A percentile compares a stretch with the other conserved stretches of the same genome.
Evolutionary conservation across 1,140 invertebrate genomes (phyloP).

Genomic region (Drosophila mauritiana): DNA sequence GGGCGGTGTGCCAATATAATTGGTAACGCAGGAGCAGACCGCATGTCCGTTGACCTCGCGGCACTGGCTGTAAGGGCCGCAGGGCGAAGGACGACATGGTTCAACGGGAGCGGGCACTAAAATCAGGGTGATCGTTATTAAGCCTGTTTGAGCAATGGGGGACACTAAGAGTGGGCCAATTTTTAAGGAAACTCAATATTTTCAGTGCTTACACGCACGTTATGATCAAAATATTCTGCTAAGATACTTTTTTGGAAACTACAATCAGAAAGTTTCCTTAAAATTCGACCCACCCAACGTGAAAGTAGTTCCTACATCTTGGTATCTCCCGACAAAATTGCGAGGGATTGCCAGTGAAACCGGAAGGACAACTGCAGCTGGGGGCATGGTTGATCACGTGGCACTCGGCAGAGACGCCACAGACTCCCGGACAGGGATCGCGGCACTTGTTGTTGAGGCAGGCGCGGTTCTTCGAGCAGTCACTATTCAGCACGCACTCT

Average conservation of each 20-base stretch:
- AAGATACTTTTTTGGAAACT: neutral
- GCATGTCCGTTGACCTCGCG: slow-evolving; percentile 87
- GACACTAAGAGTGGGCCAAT: neutral
- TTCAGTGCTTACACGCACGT: neutral
- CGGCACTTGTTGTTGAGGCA: slow-evolving; percentile 89
- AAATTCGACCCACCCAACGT: slow-evolving; percentile 7
- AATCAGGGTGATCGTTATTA: slow-evolving; percentile 37
- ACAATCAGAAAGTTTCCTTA: neutral
- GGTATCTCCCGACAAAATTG: slow-evolving; percentile 86
- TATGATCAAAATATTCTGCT: neutral
- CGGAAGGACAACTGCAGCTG: slow-evolving; percentile 89
- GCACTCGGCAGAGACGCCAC: slow-evolving; percentile 90
- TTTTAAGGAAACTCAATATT: neutral
- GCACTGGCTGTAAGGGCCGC: slow-evolving; percentile 88
- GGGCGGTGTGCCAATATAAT: slow-evolving; percentile 88
- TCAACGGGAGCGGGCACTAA: slow-evolving; percentile 84
- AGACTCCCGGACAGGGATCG: slow-evolving; percentile 90
- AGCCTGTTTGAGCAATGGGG: neutral
- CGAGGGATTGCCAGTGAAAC: slow-evolving; percentile 91
- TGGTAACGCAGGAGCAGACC: slow-evolving; percentile 88
- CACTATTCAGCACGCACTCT: slow-evolving; percentile 89
- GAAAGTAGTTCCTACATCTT: slow-evolving; percentile 85
- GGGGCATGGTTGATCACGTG: slow-evolving; percentile 90
- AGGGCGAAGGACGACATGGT: slow-evolving; percentile 89
- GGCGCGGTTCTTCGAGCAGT: slow-evolving; percentile 88